phyloP scores from a whole-genome alignment of 2,113 vertebrate genomes.

The Capreolus pygargus region DNA sequence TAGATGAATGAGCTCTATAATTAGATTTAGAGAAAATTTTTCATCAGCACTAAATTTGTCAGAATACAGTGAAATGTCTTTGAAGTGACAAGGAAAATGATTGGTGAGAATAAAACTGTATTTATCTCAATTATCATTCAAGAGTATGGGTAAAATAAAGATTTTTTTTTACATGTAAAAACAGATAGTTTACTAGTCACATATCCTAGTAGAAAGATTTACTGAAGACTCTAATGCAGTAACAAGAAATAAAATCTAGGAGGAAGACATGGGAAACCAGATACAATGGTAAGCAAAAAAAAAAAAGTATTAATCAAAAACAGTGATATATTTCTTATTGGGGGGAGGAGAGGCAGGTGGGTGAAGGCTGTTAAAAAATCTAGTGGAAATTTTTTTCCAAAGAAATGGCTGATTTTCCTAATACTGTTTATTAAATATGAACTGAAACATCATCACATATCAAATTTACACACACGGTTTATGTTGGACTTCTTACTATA shows the following conservation, averaged over 20 bases:
- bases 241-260: not conserved
- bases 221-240: not conserved
- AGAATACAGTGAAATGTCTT: not conserved
- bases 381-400: conserved; percentile 13
- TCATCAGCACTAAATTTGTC: not conserved
- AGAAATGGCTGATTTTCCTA: not conserved
- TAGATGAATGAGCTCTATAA: conserved; percentile 1
- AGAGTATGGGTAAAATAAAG: not conserved
- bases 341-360: not conserved
- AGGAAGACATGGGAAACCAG: not conserved
- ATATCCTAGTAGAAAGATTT: not conserved
- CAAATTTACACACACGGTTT: not conserved
- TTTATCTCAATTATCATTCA: conserved; percentile 1
- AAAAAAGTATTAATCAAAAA: not conserved
- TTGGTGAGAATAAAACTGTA: not conserved
- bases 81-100: not conserved
- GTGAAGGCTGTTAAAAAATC: not conserved
- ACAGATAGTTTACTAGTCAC: not conserved
- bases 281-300: not conserved
- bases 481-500: not conserved
- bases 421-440: not conserved
- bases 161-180: not conserved
- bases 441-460: not conserved
- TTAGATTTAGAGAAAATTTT: not conserved
- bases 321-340: not conserved